A percentile compares a stretch with the other conserved stretches of the same genome.
Evolutionary conservation across 1,140 invertebrate species (phyloP).

Genomic region (Caenorhabditis briggsae): DNA sequence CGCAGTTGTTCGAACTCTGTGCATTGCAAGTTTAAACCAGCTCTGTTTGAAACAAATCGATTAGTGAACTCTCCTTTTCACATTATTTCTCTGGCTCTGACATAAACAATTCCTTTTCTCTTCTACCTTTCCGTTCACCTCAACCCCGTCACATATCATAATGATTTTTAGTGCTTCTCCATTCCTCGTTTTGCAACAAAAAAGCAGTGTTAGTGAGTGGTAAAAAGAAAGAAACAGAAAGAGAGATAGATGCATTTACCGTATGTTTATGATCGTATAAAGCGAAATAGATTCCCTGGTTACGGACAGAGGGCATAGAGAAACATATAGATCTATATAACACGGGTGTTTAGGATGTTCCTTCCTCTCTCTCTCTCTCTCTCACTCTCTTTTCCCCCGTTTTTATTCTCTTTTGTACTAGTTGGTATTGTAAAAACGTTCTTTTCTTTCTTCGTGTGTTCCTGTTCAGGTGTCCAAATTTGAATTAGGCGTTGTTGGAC

Average conservation of each 20-base stretch:
- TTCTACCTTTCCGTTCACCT: neutral
- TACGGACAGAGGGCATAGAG: neutral
- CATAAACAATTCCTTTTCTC: neutral
- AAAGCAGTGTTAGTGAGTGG: neutral
- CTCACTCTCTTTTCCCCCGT: neutral
- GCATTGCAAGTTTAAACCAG: no score
- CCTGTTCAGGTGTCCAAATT: no score
- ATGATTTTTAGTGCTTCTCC: neutral
- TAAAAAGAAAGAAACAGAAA: neutral
- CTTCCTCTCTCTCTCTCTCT: slow-evolving; percentile 1
- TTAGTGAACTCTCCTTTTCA: no score
- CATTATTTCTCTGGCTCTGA: neutral
- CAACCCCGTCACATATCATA: neutral
- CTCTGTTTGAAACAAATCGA: no score
- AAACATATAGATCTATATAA: neutral
- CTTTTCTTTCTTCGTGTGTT: neutral
- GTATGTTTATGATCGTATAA: slow-evolving; percentile 25
- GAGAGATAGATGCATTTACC: neutral
- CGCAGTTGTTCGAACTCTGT: no score
- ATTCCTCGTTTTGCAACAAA: neutral
- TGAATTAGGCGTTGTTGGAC: no score
- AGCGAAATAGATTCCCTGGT: neutral
- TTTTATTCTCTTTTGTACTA: slow-evolving; percentile 7
- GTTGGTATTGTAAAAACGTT: neutral
- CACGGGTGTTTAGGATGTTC: slow-evolving; percentile 26